Percentiles rank a stretch among this genome's conserved stretches.
These are phyloP conservation scores for Meloe dianella DNA, from an alignment of 2,888 invertebrate species.

Conservation along the genomic window DNA sequence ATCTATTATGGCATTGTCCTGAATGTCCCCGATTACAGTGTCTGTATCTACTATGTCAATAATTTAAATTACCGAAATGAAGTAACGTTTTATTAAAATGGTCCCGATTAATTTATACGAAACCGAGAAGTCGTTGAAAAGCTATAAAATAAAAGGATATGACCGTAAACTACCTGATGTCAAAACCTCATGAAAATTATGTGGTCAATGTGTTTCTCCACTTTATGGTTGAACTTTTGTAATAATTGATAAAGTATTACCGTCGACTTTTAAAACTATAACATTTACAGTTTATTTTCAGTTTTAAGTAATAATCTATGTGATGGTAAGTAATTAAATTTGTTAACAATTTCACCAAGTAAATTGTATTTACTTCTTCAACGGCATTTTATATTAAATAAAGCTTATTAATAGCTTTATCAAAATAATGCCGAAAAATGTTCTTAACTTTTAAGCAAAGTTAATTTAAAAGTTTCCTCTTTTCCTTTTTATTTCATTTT, in stretches of 20 bases:
- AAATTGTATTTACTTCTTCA: background rate
- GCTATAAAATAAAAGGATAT: constrained; percentile 22
- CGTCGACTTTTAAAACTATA: constrained; percentile 5
- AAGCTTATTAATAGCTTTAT: constrained; percentile 22
- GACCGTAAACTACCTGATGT: constrained; percentile 20
- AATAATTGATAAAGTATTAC: constrained; percentile 39
- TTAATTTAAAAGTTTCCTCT: constrained; percentile 40
- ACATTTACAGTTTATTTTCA: constrained; percentile 11
- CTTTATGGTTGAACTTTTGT: constrained; percentile 38
- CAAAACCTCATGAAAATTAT: constrained; percentile 36
- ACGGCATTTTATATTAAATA: constrained; percentile 18
- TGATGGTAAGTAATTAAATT: background rate
- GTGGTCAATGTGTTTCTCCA: constrained; percentile 32
- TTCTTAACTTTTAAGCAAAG: constrained; percentile 37
- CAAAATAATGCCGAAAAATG: constrained; percentile 33
- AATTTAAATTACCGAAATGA: constrained; percentile 28
- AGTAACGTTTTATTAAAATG: constrained; percentile 26
- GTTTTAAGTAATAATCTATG: constrained; percentile 14
- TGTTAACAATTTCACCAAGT: background rate
- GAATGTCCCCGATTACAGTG: background rate
- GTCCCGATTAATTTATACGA: constrained; percentile 26
- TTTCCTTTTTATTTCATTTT: constrained; percentile 37
- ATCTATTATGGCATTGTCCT: too few species aligned
- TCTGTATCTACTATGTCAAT: constrained; percentile 13
- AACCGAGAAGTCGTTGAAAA: constrained; percentile 24